These are phyloP conservation scores for Hemibagrus guttatus DNA, from an alignment of 2,797 vertebrate genomes.

Conservation along the genomic window DNA sequence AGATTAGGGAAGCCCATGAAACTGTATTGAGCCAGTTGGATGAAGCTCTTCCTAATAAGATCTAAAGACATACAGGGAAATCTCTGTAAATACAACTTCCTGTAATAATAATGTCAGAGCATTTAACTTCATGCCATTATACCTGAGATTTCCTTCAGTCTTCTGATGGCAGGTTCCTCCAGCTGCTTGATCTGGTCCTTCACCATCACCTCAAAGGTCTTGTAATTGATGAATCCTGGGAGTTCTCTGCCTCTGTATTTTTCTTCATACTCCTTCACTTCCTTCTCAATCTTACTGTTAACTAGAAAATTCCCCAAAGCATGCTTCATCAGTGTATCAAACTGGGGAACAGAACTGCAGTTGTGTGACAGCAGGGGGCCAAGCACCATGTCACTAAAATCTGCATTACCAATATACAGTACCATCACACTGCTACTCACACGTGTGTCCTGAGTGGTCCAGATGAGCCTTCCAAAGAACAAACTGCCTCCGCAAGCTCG, in stretches of 20 bases:
- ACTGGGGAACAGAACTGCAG: background rate
- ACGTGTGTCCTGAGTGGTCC: slow-evolving; percentile 53
- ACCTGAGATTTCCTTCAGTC: slow-evolving; percentile 73
- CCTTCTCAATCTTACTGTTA: slow-evolving; percentile 45
- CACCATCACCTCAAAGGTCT: slow-evolving; percentile 80
- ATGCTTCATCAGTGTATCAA: background rate
- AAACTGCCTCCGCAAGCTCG: slow-evolving; percentile 67
- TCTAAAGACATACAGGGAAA: slow-evolving; percentile 62
- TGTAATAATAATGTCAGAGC: background rate
- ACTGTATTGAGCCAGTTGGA: slow-evolving; percentile 63
- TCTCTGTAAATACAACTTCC: background rate
- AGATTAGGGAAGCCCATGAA: slow-evolving; percentile 81
- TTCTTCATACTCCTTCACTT: slow-evolving; percentile 69
- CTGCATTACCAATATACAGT: background rate
- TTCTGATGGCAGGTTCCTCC: slow-evolving; percentile 79
- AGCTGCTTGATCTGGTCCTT: slow-evolving; percentile 75
- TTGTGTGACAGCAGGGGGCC: background rate
- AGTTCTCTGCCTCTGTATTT: slow-evolving; percentile 82
- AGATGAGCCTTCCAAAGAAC: slow-evolving; percentile 63
- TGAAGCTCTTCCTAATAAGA: slow-evolving; percentile 70
- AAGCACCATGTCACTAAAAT: background rate
- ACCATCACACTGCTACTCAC: slow-evolving; percentile 52
- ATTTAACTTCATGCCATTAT: background rate
- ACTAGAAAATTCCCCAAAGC: slow-evolving; percentile 62
- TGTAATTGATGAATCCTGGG: slow-evolving; percentile 84